phyloP scores from a whole-genome alignment of 2,113 vertebrate species.

The Hippopotamus amphibius region DNA sequence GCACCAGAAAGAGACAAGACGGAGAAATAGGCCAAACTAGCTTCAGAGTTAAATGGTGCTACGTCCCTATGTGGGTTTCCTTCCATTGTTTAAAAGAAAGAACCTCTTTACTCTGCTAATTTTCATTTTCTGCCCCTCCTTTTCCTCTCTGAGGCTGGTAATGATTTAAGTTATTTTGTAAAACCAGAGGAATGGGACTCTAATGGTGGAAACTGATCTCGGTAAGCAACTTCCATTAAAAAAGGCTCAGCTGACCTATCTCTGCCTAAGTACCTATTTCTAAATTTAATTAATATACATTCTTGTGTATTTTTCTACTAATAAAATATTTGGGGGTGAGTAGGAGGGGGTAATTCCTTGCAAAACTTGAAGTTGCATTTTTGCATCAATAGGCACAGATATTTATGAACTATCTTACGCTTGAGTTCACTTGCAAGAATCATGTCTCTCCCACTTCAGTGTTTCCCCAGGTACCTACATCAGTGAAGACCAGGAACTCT shows the following conservation, averaged over 20 bases:
- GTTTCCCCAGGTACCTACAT: not conserved
- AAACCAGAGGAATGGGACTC: not conserved
- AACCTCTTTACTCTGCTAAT: not conserved
- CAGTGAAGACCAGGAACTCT: not conserved
- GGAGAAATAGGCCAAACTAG: not conserved
- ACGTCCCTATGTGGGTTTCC: not conserved
- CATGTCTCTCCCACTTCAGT: fast-evolving
- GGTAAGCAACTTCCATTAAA: not conserved
- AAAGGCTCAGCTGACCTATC: not conserved
- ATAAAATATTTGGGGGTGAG: not conserved
- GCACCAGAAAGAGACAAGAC: not conserved
- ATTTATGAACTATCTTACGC: not conserved
- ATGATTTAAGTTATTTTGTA: not conserved
- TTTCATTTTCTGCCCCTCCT: not conserved
- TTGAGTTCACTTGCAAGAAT: not conserved
- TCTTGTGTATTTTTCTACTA: not conserved
- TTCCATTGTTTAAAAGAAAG: not conserved
- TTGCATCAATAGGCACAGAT: not conserved
- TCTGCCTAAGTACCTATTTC: not conserved
- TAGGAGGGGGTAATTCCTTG: not conserved
- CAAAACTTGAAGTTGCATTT: not conserved
- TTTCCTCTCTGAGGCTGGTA: not conserved
- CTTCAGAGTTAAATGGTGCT: not conserved
- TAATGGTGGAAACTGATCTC: not conserved
- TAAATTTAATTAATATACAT: not conserved